Evolutionary conservation across 2,797 vertebrate species (phyloP), one percentile per base, ranked within the genome.

Genomic region (Neopelma chrysocephalum): DNA sequence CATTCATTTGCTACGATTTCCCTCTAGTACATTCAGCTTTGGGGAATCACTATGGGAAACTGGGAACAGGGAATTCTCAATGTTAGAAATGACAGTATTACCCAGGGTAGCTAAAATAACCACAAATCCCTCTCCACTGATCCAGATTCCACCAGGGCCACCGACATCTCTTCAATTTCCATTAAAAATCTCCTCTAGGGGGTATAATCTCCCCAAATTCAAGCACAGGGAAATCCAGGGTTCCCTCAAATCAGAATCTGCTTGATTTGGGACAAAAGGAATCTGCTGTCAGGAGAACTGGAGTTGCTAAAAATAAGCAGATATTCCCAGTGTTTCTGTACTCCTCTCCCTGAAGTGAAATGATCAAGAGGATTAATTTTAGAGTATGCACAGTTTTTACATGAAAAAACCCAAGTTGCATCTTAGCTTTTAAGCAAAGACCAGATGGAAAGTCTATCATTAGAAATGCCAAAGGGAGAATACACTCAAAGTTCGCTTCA

Each of bases 361-460:
- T 72, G 82, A 96, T 92, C 89, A 91, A 93, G 95, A 94, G 82
- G 78, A 88, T 93, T 94, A 91, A 93, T 88, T 96, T 96, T 94
- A 94, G 88, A 90, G 66, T 80, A 82, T 40, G 76, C 32, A 93
- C 70, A 83, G 90, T 87, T 93, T 93, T 83, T 73, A 96, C 50
- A 56, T 65, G 57, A 82, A 95, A 87, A 96, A 93, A 69, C 1
- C 5, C 48, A 83, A 94, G 87, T 18, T 88, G 70, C 54, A 81
- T 90, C 83, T 93, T 88, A 95, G 92, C 91, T 94, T 94, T 94
- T 92, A 95, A 92, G 94, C 89, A 94, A 96, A 93, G 76, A 95
- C 92, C 94, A 97, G 95, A 97, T 96, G 96, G 96, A 92, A 94
- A 86, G 94, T 89, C 96, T 97, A 96, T 94, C 94, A 93, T 96